A percentile compares a stretch with the other conserved stretches of the same genome.
These are phyloP conservation scores for Peucedramus taeniatus DNA, from an alignment of 2,113 vertebrate genomes.

Conservation along the genomic window DNA sequence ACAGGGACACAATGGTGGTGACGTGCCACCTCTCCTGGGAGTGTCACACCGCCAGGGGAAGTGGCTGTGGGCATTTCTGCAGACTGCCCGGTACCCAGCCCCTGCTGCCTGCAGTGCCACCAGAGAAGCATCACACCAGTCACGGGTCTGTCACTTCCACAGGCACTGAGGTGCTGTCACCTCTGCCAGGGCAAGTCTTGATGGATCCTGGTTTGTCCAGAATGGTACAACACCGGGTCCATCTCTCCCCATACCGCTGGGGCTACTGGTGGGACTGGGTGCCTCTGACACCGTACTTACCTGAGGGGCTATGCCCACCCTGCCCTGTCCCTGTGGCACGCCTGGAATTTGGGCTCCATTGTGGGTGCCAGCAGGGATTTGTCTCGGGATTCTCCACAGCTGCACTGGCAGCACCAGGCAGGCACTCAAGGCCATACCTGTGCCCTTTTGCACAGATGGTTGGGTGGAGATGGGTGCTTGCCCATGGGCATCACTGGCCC, in stretches of 20 bases:
- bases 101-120: background rate
- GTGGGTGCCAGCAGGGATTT: background rate
- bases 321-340: background rate
- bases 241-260: background rate
- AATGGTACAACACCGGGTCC: background rate
- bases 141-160: background rate
- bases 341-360: fast-evolving
- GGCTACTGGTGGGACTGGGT: background rate
- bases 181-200: background rate
- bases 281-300: background rate
- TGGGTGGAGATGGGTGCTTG: background rate
- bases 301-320: background rate
- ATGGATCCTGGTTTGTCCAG: background rate
- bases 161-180: background rate
- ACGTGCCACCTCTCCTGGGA: background rate
- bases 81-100: background rate
- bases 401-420: background rate
- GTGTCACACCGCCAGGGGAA: background rate
- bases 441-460: background rate
- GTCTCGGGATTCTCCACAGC: background rate
- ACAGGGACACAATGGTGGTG: background rate
- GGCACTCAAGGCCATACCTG: background rate
- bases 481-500: background rate
- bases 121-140: background rate
- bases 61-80: background rate